Evolutionary conservation across 2,113 vertebrate species (phyloP).

Genomic region (Orcinus orca): DNA sequence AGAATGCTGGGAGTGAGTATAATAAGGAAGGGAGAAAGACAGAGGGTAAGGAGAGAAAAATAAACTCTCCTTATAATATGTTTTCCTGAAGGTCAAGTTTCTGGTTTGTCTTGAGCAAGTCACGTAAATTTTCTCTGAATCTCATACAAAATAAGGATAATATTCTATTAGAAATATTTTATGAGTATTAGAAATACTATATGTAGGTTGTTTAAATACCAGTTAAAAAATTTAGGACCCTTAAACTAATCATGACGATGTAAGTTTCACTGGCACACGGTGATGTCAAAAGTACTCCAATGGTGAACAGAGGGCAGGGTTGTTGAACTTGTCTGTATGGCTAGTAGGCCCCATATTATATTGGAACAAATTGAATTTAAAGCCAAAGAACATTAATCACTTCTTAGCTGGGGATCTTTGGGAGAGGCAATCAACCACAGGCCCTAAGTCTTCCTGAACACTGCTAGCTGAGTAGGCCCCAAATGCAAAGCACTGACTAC

Average conservation of each 20-base stretch:
- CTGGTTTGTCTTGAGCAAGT: neutral
- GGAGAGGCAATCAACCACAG: neutral
- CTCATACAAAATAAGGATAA: neutral
- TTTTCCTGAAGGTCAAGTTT: conserved; percentile 22
- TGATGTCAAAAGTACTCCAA: neutral
- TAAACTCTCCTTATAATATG: conserved; percentile 17
- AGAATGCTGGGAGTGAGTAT: conserved; percentile 45
- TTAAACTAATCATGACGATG: neutral
- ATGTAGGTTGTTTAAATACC: neutral
- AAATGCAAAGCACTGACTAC: neutral
- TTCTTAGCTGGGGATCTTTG: neutral
- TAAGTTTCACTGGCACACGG: neutral
- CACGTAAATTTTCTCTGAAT: neutral
- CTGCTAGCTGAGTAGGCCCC: neutral
- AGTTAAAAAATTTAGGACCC: neutral
- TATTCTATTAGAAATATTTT: neutral
- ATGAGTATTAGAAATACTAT: neutral
- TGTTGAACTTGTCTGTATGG: neutral
- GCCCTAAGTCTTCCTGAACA: neutral
- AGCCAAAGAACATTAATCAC: neutral
- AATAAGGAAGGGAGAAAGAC: conserved; percentile 8
- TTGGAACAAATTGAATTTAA: neutral
- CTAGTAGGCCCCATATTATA: neutral
- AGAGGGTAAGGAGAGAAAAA: neutral
- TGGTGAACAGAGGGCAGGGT: neutral